Base-by-base conservation (phyloP, 2,797 vertebrate species). In the Nannoperca obscura region DNA sequence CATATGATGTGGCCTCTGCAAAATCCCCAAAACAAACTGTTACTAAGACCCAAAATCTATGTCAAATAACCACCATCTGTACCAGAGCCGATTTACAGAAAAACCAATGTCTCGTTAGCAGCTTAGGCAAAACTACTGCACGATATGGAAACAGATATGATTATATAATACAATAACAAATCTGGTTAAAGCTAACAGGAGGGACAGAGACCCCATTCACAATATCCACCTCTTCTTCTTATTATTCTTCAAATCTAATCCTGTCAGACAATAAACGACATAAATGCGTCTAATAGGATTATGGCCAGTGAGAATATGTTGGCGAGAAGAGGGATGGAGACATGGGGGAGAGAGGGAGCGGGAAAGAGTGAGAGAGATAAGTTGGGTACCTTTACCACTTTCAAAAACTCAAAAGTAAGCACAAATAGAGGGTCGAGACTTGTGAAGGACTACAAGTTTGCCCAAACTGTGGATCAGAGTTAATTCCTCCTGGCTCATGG, bases 201-300 rank as follows among this genome's bases (percentile, higher is more conserved):
- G 66, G 74, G 71, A 92, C 82, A 92, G 81, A 91, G 84, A 87
- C 76, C 65, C 82, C 71, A 91, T 94, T 94, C 90, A 91, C 71
- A 87, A 82, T 84, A 63, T 82, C 74, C 85, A 82, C 78, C 79
- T 83, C 82, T 71, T 86, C 57, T 83, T 93, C 87, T 91, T 93
- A 91, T 92, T 91, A 76, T 74, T 86, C 80, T 75, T 76, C 49
- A 66, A 84, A 90, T 88, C 80, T 92, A 91, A 94, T 92, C 89
- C 90, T 83, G 71, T 92, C 71, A 46, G 83, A 93, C 92, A 94
- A 94, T 93, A 94, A 94, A 94, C 82, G 22, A 86, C 87, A 91
- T 82, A 89, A 93, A 91, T 88, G 84, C 47, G 40, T 87, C 85
- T 91, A 88, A 93, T 85, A 80, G 83, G 84, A 92, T 94, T 91